Evolutionary conservation across 2,113 vertebrate genomes (phyloP), one percentile per base, ranked within the genome.

Genomic region (Psilopsiagon aymara): DNA sequence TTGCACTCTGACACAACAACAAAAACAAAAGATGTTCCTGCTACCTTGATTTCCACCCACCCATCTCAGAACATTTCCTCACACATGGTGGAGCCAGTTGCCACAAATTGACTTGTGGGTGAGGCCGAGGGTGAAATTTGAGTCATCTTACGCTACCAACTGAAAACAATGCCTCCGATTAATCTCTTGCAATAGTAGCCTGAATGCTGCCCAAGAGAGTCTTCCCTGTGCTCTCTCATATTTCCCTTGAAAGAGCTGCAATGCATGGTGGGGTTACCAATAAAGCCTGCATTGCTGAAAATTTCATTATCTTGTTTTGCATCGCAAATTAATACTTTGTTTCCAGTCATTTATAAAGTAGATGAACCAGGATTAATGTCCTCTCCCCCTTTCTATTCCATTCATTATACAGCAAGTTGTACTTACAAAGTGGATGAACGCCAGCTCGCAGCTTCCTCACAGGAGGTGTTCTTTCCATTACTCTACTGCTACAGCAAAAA

Each of bases 251-350:
- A 85, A 82, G 10, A 51, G 24, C 70, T 73, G 70, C 24, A 23
- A 31, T 15, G 3, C 2, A 0, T 4, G 9, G 2, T 7, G 4
- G 7, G 3, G 3, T 39, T 75, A 67, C 43, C 66, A 85, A 10
- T 46, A 43, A 82, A 63, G 6, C 14, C 46, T 60, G 5, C 15
- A 6, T n/a, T 43, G 12, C 16, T 76, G 57, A 71, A 70, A 64
- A 71, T 43, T 43, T 59, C 4, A 14, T 82, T 68, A 84, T 51
- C 12, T 60, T 73, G 6, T 82, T 95, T 76, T 29, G 8, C 39
- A 17, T 10, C 43, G 33, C 39, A 85, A 93, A 79, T 33, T 9
- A 13, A 0, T 68, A 51, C 35, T 94, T 93, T 79, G 41, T 79
- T 82, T 67, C 44, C 52, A 82, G 33, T 70, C 43, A 64, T 49